Evolutionary conservation across 2,113 vertebrate species (phyloP).

Genomic region (Rhinichthys klamathensis): DNA sequence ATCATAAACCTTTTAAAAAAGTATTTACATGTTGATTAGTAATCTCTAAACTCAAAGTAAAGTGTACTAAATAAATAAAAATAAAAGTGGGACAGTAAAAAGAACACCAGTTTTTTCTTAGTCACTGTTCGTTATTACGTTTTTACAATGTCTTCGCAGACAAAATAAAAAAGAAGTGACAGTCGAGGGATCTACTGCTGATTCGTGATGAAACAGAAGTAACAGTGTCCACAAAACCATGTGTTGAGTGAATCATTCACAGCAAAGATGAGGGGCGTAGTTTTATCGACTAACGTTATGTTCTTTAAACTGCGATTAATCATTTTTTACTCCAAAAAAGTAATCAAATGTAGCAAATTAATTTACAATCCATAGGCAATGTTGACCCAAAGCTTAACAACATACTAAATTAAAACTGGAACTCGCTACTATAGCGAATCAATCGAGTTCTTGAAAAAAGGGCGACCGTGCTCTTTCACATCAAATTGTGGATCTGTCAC

Average conservation of each 20-base stretch:
- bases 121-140: constrained; percentile 66
- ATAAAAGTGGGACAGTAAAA: constrained; percentile 64
- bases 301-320: not conserved
- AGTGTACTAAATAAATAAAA: constrained; percentile 83
- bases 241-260: not conserved
- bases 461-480: not conserved
- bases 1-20: constrained; percentile 64
- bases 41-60: constrained; percentile 71
- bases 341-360: not conserved
- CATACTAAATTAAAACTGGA: constrained; percentile 26
- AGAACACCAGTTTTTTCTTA: constrained; percentile 51
- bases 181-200: constrained; percentile 43
- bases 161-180: constrained; percentile 61
- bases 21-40: constrained; percentile 86
- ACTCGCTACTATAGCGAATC: not conserved
- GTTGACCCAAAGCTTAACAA: not conserved
- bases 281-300: not conserved
- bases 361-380: not conserved
- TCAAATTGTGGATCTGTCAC: constrained; percentile 8
- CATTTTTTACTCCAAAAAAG: too few relatives aligned
- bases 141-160: constrained; percentile 47
- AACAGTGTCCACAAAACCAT: constrained; percentile 38
- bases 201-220: constrained; percentile 43
- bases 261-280: not conserved
- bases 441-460: not conserved